Percentiles rank a stretch among this genome's conserved stretches.
Evolutionary conservation across 2,797 vertebrate genomes (phyloP).

Genomic region (Mionectes olivaceus): DNA sequence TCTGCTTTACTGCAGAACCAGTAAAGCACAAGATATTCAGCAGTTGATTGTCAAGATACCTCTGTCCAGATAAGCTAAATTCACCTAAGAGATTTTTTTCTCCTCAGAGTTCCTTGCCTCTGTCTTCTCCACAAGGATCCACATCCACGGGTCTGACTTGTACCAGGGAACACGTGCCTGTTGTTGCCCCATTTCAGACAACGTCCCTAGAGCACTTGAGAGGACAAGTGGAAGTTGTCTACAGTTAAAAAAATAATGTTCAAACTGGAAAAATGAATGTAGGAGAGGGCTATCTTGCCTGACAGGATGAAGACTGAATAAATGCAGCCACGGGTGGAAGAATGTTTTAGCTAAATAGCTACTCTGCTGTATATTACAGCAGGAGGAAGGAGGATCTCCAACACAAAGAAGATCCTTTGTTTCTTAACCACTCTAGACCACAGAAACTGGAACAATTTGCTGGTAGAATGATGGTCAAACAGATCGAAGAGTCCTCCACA

Average conservation of each 20-base stretch:
- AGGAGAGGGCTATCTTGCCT: not conserved
- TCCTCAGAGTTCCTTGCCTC: not conserved
- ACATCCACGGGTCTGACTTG: not conserved
- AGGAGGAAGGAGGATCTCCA: not conserved
- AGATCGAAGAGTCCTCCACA: not conserved
- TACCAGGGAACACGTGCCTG: fast-evolving
- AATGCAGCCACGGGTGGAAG: not conserved
- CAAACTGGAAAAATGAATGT: not conserved
- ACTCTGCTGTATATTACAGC: not conserved
- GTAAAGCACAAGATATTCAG: not conserved
- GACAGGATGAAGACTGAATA: not conserved
- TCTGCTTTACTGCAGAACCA: not conserved
- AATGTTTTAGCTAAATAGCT: not conserved
- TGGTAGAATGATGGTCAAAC: not conserved
- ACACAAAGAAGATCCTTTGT: not conserved
- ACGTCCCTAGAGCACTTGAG: not conserved
- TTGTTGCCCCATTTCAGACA: not conserved
- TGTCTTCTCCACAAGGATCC: not conserved
- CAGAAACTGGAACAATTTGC: not conserved
- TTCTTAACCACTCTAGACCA: not conserved
- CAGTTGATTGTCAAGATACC: not conserved
- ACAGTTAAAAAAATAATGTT: not conserved
- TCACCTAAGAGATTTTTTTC: not conserved
- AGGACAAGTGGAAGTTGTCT: not conserved
- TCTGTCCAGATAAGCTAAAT: not conserved